These are phyloP conservation scores for Garra rufa DNA, from an alignment of 2,113 vertebrate genomes.

Conservation along the genomic window DNA sequence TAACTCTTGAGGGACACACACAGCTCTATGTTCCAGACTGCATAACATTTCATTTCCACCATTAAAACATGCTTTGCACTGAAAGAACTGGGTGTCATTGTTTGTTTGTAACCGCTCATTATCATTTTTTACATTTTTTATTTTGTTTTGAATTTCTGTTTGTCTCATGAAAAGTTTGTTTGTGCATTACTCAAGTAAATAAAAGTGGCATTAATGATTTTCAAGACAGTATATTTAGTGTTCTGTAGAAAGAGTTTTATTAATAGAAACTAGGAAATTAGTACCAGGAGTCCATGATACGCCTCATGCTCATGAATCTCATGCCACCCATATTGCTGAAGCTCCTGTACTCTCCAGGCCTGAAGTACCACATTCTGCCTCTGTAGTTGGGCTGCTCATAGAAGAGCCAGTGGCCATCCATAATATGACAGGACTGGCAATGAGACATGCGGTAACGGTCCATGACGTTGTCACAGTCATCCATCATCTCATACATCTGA, in stretches of 20 bases:
- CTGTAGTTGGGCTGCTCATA: slow-evolving; percentile 75
- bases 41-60: neutral
- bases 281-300: slow-evolving; percentile 23
- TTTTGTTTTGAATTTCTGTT: neutral
- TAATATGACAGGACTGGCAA: slow-evolving; percentile 72
- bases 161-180: neutral
- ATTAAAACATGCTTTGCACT: neutral
- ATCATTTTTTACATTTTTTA: neutral
- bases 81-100: neutral
- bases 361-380: slow-evolving; percentile 71
- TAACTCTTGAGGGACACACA: neutral
- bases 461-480: slow-evolving; percentile 18
- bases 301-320: slow-evolving; percentile 37
- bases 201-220: neutral
- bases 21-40: neutral
- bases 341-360: slow-evolving; percentile 72
- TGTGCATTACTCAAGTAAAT: neutral
- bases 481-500: slow-evolving; percentile 28
- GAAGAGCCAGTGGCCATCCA: slow-evolving; percentile 79
- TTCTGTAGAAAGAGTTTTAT: neutral
- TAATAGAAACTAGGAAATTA: neutral
- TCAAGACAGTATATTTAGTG: slow-evolving; percentile 22
- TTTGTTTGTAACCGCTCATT: neutral
- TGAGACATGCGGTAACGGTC: slow-evolving; percentile 32
- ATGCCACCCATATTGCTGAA: slow-evolving; percentile 55